Evolutionary conservation across 2,797 vertebrate species (phyloP), one percentile per base, ranked within the genome.

Genomic region (Spatula versicolor): DNA sequence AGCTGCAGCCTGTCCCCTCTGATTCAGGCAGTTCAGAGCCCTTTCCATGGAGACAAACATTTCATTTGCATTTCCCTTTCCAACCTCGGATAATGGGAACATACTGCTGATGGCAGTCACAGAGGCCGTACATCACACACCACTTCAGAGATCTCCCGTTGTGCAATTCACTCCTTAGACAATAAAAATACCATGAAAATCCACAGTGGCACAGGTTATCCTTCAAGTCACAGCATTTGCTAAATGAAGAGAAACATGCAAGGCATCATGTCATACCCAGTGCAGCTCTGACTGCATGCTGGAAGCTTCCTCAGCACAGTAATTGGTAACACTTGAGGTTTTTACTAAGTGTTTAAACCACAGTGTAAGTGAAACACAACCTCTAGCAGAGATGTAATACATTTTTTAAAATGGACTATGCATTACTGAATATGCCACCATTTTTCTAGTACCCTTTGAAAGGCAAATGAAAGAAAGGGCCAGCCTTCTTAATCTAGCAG

Each of bases 41-140:
- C 83, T 88, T 82, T 62, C 60, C 2, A 3, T 82, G 5, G 30
- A 81, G 83, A 74, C 23, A 80, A 91, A 91, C 22, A n/a, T 56
- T 93, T 80, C 62, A 74, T 89, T 95, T 87, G 54, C 75, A 80
- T 91, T 93, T 91, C 31, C 33, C 62, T 89, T 85, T 89, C 72
- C 89, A 18, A 26, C 1, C 0, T 28, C 0, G 1, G 20, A 43
- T 66, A 63, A 30, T 2, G 33, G 76, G 58, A 86, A 79, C 37
- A 13, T 31, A 43, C 23, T 1, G 7, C 55, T 78, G 86, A 79
- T 0, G 0, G 50, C 41, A 46, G 21, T 84, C 78, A 58, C 1
- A 1, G 39, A 48, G 66, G n/a, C 63, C n/a, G 48, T 28, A 76
- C 62, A 33, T 62, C 62, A 79, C 2, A 1, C 43, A 67, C 64